phyloP scores from a whole-genome alignment of 2,888 invertebrate genomes.

The Corythucha ciliata region DNA sequence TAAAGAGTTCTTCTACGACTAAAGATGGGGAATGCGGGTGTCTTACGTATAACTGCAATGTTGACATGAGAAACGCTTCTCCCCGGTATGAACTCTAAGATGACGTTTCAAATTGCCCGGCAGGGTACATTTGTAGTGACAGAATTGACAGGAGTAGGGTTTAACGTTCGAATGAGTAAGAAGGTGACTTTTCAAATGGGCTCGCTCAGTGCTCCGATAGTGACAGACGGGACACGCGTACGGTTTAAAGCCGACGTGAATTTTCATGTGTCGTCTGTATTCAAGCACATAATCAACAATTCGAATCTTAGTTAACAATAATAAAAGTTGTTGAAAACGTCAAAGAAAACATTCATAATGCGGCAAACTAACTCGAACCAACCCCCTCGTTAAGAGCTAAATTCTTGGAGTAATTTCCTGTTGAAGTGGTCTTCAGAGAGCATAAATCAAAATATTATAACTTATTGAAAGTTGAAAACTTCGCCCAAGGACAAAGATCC shows the following conservation, averaged over 20 bases:
- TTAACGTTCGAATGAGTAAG: slow-evolving; percentile 15
- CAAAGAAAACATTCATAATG: no score
- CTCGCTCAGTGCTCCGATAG: slow-evolving; percentile 13
- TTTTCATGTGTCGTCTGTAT: slow-evolving; percentile 11
- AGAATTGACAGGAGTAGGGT: slow-evolving; percentile 11
- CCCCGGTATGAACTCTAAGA: slow-evolving; percentile 7
- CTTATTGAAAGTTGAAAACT: no score
- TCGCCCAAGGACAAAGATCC: no score
- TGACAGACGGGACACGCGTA: slow-evolving; percentile 1
- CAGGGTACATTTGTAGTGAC: slow-evolving; percentile 12
- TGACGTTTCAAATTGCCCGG: slow-evolving; percentile 21
- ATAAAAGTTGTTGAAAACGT: background rate
- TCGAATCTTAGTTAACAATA: no score
- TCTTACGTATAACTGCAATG: slow-evolving; percentile 19
- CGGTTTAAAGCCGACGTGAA: slow-evolving; percentile 11
- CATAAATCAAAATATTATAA: no score
- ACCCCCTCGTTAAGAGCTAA: no score
- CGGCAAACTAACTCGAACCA: no score
- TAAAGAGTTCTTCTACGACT: no score
- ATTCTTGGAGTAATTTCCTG: no score
- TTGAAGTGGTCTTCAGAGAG: no score
- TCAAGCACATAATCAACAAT: no score
- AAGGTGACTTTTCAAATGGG: slow-evolving; percentile 17
- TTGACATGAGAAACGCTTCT: slow-evolving; percentile 20
- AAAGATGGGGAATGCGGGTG: no score